Percentiles rank a stretch among this genome's conserved stretches.
These are phyloP conservation scores for Lonchura striata DNA, from an alignment of 2,113 vertebrate genomes.

Conservation along the genomic window DNA sequence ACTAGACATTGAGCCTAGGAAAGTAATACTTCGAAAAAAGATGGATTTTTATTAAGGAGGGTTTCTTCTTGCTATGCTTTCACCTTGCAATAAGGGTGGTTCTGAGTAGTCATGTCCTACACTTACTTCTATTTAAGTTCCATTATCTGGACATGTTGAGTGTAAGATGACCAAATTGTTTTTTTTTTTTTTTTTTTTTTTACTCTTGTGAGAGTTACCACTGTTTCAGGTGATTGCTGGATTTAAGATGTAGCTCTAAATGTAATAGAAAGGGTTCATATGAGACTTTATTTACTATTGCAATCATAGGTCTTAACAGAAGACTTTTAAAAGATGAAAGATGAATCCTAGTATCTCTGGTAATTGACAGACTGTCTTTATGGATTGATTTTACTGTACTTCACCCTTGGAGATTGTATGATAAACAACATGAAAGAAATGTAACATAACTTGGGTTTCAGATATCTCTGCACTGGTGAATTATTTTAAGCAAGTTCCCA, in stretches of 20 bases:
- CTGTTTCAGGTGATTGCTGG: background rate
- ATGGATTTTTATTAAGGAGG: background rate
- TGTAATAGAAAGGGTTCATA: background rate
- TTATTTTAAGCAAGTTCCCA: background rate
- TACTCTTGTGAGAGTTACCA: background rate
- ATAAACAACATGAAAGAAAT: background rate
- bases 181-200: background rate
- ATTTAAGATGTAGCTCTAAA: background rate
- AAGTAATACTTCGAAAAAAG: background rate
- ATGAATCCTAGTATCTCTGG: background rate
- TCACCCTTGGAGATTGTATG: background rate
- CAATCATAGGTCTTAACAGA: background rate
- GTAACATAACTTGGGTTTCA: background rate
- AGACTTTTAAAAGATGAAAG: background rate
- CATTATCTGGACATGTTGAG: background rate
- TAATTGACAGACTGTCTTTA: background rate
- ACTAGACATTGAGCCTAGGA: background rate
- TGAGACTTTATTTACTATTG: background rate
- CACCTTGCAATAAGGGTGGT: background rate
- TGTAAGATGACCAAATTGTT: background rate
- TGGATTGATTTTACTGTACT: background rate
- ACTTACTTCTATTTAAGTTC: background rate
- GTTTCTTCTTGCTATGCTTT: background rate
- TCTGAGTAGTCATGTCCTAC: background rate
- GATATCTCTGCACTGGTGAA: background rate